Conservation (phyloP, 2,888 invertebrate species). For the Zootermopsis nevadensis region DNA sequence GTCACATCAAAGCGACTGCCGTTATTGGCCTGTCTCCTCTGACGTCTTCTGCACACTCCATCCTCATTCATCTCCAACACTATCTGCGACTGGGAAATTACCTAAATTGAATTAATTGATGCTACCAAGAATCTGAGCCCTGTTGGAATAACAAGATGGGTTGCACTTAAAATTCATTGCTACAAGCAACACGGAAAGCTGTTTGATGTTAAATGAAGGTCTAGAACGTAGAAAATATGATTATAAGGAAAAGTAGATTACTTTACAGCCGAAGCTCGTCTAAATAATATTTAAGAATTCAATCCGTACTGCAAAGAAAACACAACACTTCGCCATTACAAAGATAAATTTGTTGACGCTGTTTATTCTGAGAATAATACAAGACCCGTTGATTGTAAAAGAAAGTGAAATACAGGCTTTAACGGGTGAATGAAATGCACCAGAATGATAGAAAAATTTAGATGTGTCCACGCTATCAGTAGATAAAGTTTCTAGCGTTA, state of each 20-base stretch:
- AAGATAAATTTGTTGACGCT: too few species aligned
- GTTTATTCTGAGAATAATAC: too few species aligned
- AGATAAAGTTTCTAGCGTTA: too few species aligned
- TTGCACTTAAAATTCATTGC: background rate
- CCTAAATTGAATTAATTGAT: constrained; percentile 19
- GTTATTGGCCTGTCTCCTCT: background rate
- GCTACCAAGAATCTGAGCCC: background rate
- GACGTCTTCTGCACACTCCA: background rate
- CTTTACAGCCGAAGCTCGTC: too few species aligned
- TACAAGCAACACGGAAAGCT: background rate
- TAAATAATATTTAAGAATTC: too few species aligned
- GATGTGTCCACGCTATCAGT: too few species aligned
- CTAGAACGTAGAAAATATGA: background rate
- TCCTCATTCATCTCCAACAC: background rate
- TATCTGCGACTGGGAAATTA: constrained; percentile 18
- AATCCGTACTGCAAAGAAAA: too few species aligned
- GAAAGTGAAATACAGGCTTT: background rate
- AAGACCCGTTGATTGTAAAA: too few species aligned
- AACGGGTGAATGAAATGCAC: background rate
- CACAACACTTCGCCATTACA: too few species aligned
- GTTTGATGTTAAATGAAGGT: background rate
- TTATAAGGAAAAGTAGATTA: too few species aligned
- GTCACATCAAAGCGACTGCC: background rate
- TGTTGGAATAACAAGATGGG: background rate
- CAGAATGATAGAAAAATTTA: too few species aligned